These are phyloP conservation scores for Scaptomyza cyrtandrae DNA, from an alignment of 2,888 invertebrate genomes.

Conservation along the genomic window DNA sequence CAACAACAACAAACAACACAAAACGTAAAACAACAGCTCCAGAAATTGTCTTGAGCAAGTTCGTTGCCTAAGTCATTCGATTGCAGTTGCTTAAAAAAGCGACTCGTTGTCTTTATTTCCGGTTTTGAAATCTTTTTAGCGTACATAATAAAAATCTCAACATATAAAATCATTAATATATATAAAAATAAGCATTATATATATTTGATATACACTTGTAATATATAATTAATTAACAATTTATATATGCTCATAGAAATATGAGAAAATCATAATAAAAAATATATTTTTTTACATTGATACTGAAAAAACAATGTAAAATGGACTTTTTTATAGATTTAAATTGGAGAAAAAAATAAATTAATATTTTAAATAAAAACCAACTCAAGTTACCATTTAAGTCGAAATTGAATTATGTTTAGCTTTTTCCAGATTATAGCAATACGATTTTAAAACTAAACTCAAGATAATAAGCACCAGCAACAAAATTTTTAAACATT, in stretches of 20 bases:
- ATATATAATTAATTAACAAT: too few species aligned
- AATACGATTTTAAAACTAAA: background rate
- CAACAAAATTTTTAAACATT: background rate
- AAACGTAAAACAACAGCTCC: constrained; percentile 5
- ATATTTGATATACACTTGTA: too few species aligned
- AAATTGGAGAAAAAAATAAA: background rate
- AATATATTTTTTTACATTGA: too few species aligned
- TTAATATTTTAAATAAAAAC: background rate
- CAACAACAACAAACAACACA: background rate
- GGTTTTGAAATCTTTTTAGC: background rate
- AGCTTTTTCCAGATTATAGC: too few species aligned
- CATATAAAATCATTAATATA: too few species aligned
- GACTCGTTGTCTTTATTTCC: background rate
- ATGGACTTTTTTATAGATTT: too few species aligned
- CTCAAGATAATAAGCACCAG: background rate
- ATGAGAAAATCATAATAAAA: too few species aligned
- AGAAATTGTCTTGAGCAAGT: constrained; percentile 44
- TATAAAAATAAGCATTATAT: too few species aligned
- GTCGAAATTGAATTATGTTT: too few species aligned
- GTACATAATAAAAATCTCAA: background rate
- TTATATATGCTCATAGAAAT: too few species aligned
- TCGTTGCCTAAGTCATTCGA: constrained; percentile 61
- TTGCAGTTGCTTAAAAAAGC: constrained; percentile 12
- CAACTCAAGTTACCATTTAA: too few species aligned
- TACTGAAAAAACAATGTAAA: too few species aligned